These are phyloP conservation scores for Melieria crassipennis DNA, from an alignment of 2,888 invertebrate species.

Conservation along the genomic window DNA sequence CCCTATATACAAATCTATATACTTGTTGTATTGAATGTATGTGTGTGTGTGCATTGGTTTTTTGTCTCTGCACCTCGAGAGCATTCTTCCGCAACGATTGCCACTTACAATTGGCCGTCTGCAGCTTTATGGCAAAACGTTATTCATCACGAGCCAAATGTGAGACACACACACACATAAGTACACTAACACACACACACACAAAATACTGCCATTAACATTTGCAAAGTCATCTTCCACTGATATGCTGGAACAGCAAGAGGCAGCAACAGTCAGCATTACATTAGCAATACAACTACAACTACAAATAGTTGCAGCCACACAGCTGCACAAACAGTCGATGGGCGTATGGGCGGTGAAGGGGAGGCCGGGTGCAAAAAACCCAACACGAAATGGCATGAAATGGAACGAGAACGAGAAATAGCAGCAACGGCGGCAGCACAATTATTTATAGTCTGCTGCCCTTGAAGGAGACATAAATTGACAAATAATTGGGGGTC, in stretches of 20 bases:
- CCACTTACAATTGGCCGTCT: conserved; percentile 9
- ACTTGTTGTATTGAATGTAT: no score
- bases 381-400: not conserved
- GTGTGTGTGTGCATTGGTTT: no score
- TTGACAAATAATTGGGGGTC: conserved; percentile 59
- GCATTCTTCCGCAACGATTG: conserved; percentile 21
- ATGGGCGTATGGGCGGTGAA: no score
- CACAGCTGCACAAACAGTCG: no score
- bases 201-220: not conserved
- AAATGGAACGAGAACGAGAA: conserved; percentile 15
- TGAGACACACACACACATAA: no score
- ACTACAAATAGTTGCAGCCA: no score
- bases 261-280: no score
- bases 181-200: no score
- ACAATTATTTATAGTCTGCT: conserved; percentile 57
- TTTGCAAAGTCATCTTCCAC: not conserved
- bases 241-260: not conserved
- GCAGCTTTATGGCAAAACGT: conserved; percentile 10
- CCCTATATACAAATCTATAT: no score
- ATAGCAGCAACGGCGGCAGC: conserved; percentile 31
- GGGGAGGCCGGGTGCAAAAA: not conserved
- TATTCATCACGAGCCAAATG: conserved; percentile 9
- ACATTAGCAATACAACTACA: no score
- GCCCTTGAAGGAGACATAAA: conserved; percentile 59
- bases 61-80: not conserved